Conservation (phyloP, 2,113 vertebrate species). For the Smithornis capensis region DNA sequence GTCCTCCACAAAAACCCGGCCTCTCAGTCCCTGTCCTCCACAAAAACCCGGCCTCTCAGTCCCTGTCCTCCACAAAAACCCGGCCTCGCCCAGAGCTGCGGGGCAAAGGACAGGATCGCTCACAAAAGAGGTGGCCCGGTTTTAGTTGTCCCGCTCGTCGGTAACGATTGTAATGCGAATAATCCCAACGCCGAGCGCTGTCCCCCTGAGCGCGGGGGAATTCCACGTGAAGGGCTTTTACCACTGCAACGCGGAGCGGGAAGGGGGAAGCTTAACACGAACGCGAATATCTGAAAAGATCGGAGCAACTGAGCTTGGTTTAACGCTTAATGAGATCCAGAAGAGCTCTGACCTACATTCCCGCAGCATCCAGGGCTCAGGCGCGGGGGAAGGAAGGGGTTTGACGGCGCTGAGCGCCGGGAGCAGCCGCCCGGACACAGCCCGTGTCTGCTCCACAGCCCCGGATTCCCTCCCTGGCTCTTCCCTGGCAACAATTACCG, state of each 20-base stretch:
- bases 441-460: not conserved
- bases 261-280: not conserved
- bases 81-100: not conserved
- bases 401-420: accelerated
- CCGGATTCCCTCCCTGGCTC: not conserved
- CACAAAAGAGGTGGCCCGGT: not conserved
- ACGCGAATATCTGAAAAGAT: not conserved
- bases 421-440: not conserved
- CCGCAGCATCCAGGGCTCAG: not conserved
- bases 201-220: not conserved
- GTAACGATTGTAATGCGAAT: not conserved
- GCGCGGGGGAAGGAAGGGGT: not conserved
- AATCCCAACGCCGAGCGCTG: not conserved
- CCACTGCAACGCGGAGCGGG: not conserved
- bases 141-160: not conserved
- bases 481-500: not conserved
- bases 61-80: no score
- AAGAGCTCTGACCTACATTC: constrained; percentile 53
- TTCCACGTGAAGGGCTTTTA: not conserved
- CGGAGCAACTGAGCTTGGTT: not conserved
- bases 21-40: no score
- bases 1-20: no score
- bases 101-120: not conserved
- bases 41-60: no score
- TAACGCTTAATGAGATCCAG: not conserved